Evolutionary conservation across 2,888 invertebrate genomes (phyloP), one percentile per base, ranked within the genome.

Genomic region (Keiferia lycopersicella): DNA sequence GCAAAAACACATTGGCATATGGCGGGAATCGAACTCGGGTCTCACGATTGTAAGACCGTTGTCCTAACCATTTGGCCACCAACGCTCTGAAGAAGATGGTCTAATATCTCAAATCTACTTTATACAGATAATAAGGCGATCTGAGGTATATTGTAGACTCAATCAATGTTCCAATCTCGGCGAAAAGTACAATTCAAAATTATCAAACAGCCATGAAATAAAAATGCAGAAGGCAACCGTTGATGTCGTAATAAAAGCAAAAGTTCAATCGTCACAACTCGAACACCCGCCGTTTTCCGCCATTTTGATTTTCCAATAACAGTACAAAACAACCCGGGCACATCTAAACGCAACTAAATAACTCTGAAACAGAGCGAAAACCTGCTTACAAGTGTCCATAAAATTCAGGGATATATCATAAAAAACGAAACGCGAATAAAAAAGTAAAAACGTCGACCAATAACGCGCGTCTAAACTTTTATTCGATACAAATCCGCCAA

Each of bases 401-500:
- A 86, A 85, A 82, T 79, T 81, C 81, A 81, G 79, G 26, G 18
- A 53, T n/a, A 77, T 77, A 79, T 80, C 79, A 76, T 82, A 82
- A 84, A 83, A 80, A 74, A 73, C 68, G 69, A 64, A 64, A 64
- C 71, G 67, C 65, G 63, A 56, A 66, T 74, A 73, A 71, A 77
- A 77, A 76, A 78, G 75, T 75, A 71, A 76, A 82, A 75, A 67
- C 67, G 61, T 69, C 72, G 64, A 68, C 82, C 81, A 82, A 81
- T 81, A 74, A 72, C 69, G 57, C 69, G 59, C 66, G 64, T 71
- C 72, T 68, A 76, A 77, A 77, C 73, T 82, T 82, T 82, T 81
- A 80, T 78, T 77, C 80, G 79, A 80, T 79, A 80, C 83, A 81
- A 77, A 79, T 79, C 77, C 77, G 68, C 83, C 83, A 84, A 84